Percentiles rank a stretch among this genome's conserved stretches.
Evolutionary conservation across 2,888 invertebrate species (phyloP).

Genomic region (Scaptomyza reducta): DNA sequence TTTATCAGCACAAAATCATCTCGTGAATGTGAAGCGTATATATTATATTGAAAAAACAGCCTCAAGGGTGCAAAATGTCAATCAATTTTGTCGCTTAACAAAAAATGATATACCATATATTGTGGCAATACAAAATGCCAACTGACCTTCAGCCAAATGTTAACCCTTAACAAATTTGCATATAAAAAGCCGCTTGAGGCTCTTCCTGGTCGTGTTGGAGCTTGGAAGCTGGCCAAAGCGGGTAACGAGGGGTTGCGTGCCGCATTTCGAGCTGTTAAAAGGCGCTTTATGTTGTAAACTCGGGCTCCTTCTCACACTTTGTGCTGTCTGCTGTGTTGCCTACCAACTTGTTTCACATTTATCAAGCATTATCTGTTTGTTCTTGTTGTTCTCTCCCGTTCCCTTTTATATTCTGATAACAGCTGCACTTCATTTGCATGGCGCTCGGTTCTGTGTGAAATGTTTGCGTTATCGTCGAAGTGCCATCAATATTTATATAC

Average conservation of each 20-base stretch:
- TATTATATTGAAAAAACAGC: conserved; percentile 65
- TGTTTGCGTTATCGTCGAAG: conserved; percentile 27
- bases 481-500: conserved; percentile 59
- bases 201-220: not conserved
- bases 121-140: conserved; percentile 63
- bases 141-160: conserved; percentile 75
- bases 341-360: conserved; percentile 58
- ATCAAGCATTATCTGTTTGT: conserved; percentile 73
- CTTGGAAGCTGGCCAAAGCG: not conserved
- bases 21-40: conserved; percentile 24
- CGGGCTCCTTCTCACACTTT: conserved; percentile 18
- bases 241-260: conserved; percentile 30
- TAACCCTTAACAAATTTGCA: conserved; percentile 75
- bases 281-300: conserved; percentile 72
- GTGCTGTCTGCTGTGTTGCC: conserved; percentile 2
- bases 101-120: conserved; percentile 70
- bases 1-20: conserved; percentile 68
- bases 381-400: conserved; percentile 40
- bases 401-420: conserved; percentile 60
- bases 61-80: conserved; percentile 74
- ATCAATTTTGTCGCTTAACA: conserved; percentile 75
- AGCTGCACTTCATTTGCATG: conserved; percentile 76
- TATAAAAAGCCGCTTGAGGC: conserved; percentile 65
- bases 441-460: conserved; percentile 37
- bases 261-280: conserved; percentile 61